Evolutionary conservation across 2,888 invertebrate species (phyloP), one percentile per base, ranked within the genome.

Genomic region (Apamea monoglypha): DNA sequence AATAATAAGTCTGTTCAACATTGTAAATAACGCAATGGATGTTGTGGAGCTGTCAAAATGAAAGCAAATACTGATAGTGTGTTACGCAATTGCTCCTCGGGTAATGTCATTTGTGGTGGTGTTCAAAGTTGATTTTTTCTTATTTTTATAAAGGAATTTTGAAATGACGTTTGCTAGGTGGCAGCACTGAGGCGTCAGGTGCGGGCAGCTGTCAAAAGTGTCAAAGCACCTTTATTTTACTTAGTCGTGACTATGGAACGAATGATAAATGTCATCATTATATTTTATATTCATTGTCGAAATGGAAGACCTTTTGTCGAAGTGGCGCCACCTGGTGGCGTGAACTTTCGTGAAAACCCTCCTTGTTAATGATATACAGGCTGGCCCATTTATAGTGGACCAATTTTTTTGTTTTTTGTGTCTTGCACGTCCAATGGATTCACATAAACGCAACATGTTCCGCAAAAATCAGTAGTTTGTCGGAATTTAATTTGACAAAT

Each of bases 141-240:
- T 47, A 14, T 63, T 63, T 50, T 64, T 76, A 2, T 66, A n/a
- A 72, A 64, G 40, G 61, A 63, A 56, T 75, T 59, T 5, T 29
- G 14, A n/a, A 59, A 59, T 29, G 14, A 5, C 1, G n/a, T 16
- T 59, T n/a, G n/a, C 29, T 59, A 59, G 59, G 6, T 59, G 59
- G 59, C 59, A 59, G 56, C 56, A 59, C 56, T 59, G n/a, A n/a
- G 25, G 12, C 56, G 10, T 59, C 53, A 53, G 21, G 5, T 18
- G 18, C 47, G 6, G 50, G 2, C 50, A 53, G 2, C 12, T 56
- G 56, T 56, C 56, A 25, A 56, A 25, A 59, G 12, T n/a, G 56
- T 8, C 56, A 56, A 56, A 21, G 21, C 50, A 21, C 21, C 53
- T 21, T 21, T 21, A 53, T 21, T 53, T 53, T 53, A 3, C 21